A percentile compares a stretch with the other conserved stretches of the same genome.
Evolutionary conservation across 1,140 invertebrate genomes (phyloP).

Genomic region (Bombus haemorrhoidalis): DNA sequence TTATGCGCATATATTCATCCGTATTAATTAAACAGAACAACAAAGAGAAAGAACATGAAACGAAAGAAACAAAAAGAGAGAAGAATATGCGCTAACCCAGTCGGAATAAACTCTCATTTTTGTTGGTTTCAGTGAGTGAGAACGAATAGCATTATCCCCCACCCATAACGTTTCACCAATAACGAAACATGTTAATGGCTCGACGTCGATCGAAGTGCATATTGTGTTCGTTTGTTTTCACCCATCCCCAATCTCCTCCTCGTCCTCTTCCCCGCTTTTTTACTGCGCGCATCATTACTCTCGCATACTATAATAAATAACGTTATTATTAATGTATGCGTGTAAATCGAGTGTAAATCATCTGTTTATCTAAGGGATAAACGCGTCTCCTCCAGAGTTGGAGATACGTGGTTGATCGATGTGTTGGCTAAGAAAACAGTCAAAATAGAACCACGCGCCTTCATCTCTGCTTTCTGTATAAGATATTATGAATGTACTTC

Average conservation of each 20-base stretch:
- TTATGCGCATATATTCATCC: neutral
- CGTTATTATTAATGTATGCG: constrained; percentile 56
- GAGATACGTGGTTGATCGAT: constrained; percentile 3
- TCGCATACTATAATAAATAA: constrained; percentile 48
- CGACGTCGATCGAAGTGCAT: constrained; percentile 45
- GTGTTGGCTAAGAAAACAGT: neutral
- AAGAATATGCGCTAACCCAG: constrained; percentile 16
- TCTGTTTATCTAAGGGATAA: constrained; percentile 39
- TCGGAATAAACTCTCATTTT: constrained; percentile 34
- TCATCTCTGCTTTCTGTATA: constrained; percentile 37
- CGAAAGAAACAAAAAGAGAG: neutral
- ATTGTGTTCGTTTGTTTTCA: constrained; percentile 55
- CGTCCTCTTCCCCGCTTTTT: constrained; percentile 61
- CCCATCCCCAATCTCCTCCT: constrained; percentile 32
- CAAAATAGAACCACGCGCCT: constrained; percentile 17
- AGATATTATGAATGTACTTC: constrained; percentile 49
- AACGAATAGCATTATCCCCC: constrained; percentile 48
- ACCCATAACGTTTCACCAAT: constrained; percentile 31
- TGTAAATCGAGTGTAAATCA: constrained; percentile 60
- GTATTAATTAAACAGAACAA: neutral
- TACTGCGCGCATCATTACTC: constrained; percentile 58
- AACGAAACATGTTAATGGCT: constrained; percentile 51
- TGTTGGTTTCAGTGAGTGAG: constrained; percentile 49
- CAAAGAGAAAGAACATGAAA: neutral
- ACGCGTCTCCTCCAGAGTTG: constrained; percentile 13